Base-by-base conservation (phyloP, 2,797 vertebrate genomes). In the Sorex maritimensis region DNA sequence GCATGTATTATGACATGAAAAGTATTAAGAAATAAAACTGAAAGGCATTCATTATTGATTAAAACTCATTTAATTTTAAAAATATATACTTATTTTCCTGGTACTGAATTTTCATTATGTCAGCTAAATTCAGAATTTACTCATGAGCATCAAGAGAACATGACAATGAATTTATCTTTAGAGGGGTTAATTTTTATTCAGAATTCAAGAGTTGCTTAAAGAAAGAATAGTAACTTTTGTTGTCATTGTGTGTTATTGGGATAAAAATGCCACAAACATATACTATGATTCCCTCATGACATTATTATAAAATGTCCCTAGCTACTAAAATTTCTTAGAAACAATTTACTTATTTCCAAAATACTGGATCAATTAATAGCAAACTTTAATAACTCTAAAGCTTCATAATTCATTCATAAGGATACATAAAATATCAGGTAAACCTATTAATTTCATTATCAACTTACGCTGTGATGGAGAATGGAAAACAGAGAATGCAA, bases 31-130 rank as follows among this genome's bases (percentile, higher is more conserved):
- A 15, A 19, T 15, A 58, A 58, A 61, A 52, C 49, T 52, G 10
- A 7, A 7, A 52, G 11, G 49, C 13, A 52, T 14, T 52, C 13
- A 52, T 52, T 52, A 61, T 61, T 61, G 17, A 61, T 61, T 23
- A 61, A 61, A 21, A 7, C 58, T 61, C 15, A 61, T 61, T 55
- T 19, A 61, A 61, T 61, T 61, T 4, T 19, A 61, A 61, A 61
- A 61, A 15, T 55, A 81, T 78, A 46, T 84, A 55, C 2, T 73
- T n/a, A 44, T 71, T 84, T 88, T 26, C 7, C 44, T 61, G 7
- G 67, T 61, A 71, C 81, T 85, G 81, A 71, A 65, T 91, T 87
- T 80, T 72, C 21, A 77, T 71, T 14, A 67, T 87, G 5, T 61
- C 75, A 34, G 30, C 71, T 86, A 81, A 84, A 77, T 41, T 6